Percentiles rank a stretch among this genome's conserved stretches.
phyloP scores from a whole-genome alignment of 2,113 vertebrate genomes.

The Scartelaos histophorus region DNA sequence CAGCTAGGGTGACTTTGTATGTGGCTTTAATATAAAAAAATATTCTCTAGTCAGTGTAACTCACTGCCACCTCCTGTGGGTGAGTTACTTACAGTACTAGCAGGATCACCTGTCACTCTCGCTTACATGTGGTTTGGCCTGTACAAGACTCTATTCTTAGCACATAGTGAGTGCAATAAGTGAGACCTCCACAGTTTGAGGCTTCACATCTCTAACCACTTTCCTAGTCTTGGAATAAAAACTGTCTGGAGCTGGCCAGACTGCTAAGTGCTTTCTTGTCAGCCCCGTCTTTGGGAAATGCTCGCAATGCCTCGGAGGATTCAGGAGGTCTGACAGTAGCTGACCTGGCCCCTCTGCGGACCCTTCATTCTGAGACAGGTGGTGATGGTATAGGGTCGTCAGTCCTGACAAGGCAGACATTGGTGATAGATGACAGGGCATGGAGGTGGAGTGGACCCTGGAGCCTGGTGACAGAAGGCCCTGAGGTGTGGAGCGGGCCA shows the following conservation, averaged over 20 bases:
- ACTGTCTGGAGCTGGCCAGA: constrained; percentile 28
- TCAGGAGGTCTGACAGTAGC: constrained; percentile 37
- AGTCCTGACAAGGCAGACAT: constrained; percentile 60
- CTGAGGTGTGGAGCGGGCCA: constrained; percentile 30
- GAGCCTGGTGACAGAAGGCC: constrained; percentile 27
- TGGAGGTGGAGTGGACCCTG: constrained; percentile 42
- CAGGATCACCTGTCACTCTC: constrained; percentile 30
- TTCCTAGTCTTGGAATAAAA: constrained; percentile 33
- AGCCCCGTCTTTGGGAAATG: constrained; percentile 17
- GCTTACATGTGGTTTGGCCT: constrained; percentile 5
- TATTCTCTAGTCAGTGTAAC: constrained; percentile 60
- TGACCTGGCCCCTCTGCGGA: constrained; percentile 37
- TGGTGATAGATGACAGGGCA: constrained; percentile 53
- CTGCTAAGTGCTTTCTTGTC: constrained; percentile 46
- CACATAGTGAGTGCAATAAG: constrained; percentile 34
- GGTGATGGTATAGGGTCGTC: constrained; percentile 33
- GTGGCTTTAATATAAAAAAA: constrained; percentile 59
- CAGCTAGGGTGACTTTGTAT: constrained; percentile 50
- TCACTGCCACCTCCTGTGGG: constrained; percentile 45
- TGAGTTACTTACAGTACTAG: constrained; percentile 61
- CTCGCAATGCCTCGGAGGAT: constrained; percentile 23
- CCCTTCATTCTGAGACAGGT: constrained; percentile 35
- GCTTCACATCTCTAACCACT: constrained; percentile 24
- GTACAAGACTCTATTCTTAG: constrained; percentile 30
- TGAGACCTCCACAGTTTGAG: constrained; percentile 34